A percentile compares a stretch with the other conserved stretches of the same genome.
phyloP scores from a whole-genome alignment of 2,888 invertebrate genomes.

The Andrena chrysosceles region DNA sequence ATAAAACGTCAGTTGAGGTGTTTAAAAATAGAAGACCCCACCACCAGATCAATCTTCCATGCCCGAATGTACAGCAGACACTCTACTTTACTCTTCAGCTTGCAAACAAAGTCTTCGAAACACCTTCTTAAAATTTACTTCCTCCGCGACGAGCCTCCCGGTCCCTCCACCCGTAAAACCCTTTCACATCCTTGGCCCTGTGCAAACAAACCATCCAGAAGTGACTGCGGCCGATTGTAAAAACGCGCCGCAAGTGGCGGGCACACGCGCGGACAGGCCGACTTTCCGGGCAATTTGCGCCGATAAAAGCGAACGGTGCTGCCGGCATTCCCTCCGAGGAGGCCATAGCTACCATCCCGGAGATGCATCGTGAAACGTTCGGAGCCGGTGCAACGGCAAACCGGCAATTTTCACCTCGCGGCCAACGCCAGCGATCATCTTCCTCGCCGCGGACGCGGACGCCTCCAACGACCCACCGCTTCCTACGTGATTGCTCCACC shows the following conservation, averaged over 20 bases:
- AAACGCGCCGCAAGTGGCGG: not conserved
- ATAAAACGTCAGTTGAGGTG: conserved; percentile 30
- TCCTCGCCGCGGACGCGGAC: conserved; percentile 10
- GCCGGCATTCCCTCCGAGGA: conserved; percentile 19
- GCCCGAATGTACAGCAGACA: too few relatives aligned
- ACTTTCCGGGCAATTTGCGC: conserved; percentile 80
- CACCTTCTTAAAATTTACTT: not conserved
- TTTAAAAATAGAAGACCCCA: conserved; percentile 14
- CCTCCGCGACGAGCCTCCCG: not conserved
- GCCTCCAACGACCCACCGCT: conserved; percentile 40
- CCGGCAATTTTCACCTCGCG: conserved; percentile 72
- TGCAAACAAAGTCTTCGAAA: not conserved
- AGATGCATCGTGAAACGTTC: conserved; percentile 27
- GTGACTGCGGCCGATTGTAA: conserved; percentile 3
- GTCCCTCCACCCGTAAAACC: conserved; percentile 23
- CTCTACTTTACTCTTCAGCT: not conserved
- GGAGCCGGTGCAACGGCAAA: conserved; percentile 52
- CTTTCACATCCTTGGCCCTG: conserved; percentile 17
- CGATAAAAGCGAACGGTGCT: conserved; percentile 79
- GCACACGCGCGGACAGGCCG: conserved; percentile 60
- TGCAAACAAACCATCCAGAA: conserved; percentile 57
- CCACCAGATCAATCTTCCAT: too few relatives aligned
- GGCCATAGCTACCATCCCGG: conserved; percentile 30
- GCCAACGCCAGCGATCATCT: conserved; percentile 50
- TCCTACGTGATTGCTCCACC: conserved; percentile 73